Conservation (phyloP, 2,888 invertebrate species). For the Pteria penguin region DNA sequence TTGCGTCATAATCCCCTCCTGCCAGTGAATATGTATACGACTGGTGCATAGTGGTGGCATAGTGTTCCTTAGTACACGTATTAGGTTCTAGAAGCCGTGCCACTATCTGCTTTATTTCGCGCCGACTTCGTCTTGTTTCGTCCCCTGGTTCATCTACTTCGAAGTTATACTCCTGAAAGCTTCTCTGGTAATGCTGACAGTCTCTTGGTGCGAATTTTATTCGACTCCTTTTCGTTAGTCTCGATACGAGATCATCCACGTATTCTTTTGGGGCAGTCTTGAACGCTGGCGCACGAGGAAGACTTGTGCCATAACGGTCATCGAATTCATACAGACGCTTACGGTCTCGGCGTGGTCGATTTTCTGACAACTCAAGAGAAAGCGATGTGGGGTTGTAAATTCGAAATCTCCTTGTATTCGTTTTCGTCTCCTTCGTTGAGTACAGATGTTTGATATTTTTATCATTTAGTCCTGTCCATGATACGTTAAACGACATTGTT, state of each 20-base stretch:
- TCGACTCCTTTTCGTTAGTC: constrained; percentile 10
- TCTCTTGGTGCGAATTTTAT: constrained; percentile 18
- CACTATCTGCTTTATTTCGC: constrained; percentile 25
- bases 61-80: constrained; percentile 21
- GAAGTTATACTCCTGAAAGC: constrained; percentile 27
- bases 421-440: constrained; percentile 29
- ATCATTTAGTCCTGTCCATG: constrained; percentile 28
- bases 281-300: constrained; percentile 31
- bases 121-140: constrained; percentile 1
- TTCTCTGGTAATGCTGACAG: constrained; percentile 28
- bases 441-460: constrained; percentile 35
- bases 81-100: constrained; percentile 23
- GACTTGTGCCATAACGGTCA: constrained; percentile 17
- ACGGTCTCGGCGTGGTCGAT: neutral
- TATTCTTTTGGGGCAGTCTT: constrained; percentile 6
- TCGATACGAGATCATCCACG: constrained; percentile 13
- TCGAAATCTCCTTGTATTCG: neutral
- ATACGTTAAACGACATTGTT: constrained; percentile 18
- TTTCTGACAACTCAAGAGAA: constrained; percentile 18
- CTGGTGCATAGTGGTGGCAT: constrained; percentile 13
- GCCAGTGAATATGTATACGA: neutral
- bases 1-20: neutral
- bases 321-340: constrained; percentile 18
- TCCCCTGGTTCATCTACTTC: constrained; percentile 29
- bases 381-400: constrained; percentile 27